phyloP scores from a whole-genome alignment of 1,140 invertebrate genomes.

The Papilio polyxenes region DNA sequence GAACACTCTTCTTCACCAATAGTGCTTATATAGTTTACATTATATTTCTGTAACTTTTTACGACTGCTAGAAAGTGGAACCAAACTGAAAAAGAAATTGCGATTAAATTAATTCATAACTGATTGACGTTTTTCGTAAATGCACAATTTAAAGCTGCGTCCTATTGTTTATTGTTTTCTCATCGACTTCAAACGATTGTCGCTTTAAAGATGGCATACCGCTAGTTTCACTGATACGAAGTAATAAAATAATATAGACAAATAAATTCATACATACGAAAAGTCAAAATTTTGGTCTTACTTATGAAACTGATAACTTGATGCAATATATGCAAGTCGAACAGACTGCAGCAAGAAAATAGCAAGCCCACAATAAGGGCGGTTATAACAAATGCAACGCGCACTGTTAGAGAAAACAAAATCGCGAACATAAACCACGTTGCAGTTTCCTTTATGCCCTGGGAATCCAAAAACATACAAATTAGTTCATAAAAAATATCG shows the following conservation, averaged over 20 bases:
- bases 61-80: conserved; percentile 41
- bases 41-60: conserved; percentile 41
- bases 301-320: conserved; percentile 19
- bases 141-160: too few species aligned
- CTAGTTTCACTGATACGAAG: too few species aligned
- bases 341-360: not conserved
- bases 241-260: not conserved
- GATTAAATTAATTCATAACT: not conserved
- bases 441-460: conserved; percentile 40
- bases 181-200: too few species aligned
- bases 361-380: not conserved
- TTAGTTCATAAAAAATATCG: not conserved
- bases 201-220: too few species aligned
- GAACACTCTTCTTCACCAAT: not conserved
- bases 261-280: not conserved
- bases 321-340: not conserved
- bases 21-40: conserved; percentile 26
- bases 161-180: too few species aligned
- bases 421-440: conserved; percentile 39
- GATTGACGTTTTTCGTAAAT: too few species aligned
- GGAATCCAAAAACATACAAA: not conserved
- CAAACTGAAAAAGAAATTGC: conserved; percentile 46
- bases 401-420: conserved; percentile 25
- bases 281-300: conserved; percentile 16
- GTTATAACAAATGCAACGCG: conserved; percentile 27